Base-by-base conservation (phyloP, 2,888 invertebrate genomes). In the Melangyna quadrimaculata region DNA sequence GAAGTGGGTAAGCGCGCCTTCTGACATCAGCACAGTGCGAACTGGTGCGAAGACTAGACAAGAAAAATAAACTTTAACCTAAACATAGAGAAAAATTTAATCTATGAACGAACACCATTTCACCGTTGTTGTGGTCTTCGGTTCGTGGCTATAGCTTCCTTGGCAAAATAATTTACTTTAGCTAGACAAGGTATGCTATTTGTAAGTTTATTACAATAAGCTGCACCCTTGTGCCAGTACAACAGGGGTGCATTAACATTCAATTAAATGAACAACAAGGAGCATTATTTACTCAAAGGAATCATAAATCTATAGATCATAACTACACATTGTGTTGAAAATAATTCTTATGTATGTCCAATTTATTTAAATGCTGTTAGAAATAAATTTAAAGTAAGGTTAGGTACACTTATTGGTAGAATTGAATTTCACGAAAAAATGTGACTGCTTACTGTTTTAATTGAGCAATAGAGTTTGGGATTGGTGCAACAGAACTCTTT, bases 41-140 rank as follows among this genome's bases (percentile, higher is more conserved):
- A 29, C 17, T 63, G n/a, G n/a, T n/a, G 59, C 29, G 57, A 71
- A 79, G 79, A 79, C 71, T 75, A 75, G 75, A 72, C 69, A 73
- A 81, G 78, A 63, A 59, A 59, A 61, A 69, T 75, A 53, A 53
- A 59, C 65, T 59, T 27, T 35, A 51, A 35, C 32, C 65, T 32
- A 55, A 74, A 51, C 32, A 57, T 35, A 19, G 35, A n/a, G 51
- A 48, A 70, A 51, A 78, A 70, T 69, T 69, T 69, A 65, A 78
- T 70, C 55, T 40, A 70, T 63, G 7, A 27, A n/a, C 19, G 51
- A 9, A 55, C 74, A 45, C 35, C 37, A n/a, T 35, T 24, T n/a
- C 14, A 22, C 19, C 14, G 59, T 22, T 59, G 19, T 17, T 8
- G 32, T 53, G 14, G 24, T 9, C 43, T 67, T 40, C 51, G 9